phyloP scores from a whole-genome alignment of 2,888 invertebrate genomes.

The Nomada fucata region DNA sequence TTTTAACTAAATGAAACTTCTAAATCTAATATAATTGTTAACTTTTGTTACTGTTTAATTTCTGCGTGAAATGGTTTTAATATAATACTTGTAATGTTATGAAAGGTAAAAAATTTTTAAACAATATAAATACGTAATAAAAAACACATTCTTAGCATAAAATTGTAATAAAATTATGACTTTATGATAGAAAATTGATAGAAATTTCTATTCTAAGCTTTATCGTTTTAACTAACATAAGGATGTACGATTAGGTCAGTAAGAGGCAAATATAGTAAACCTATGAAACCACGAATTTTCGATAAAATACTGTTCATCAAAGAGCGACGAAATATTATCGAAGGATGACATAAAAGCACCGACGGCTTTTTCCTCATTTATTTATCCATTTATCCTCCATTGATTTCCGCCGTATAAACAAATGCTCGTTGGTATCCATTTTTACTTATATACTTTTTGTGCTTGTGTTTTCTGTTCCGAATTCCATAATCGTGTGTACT shows the following conservation, averaged over 20 bases:
- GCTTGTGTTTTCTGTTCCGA: slow-evolving; percentile 42
- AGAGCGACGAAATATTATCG: slow-evolving; percentile 32
- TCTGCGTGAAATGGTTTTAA: slow-evolving; percentile 1
- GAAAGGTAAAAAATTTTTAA: not conserved
- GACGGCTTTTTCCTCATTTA: slow-evolving; percentile 47
- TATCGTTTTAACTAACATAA: slow-evolving; percentile 11
- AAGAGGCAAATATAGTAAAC: slow-evolving; percentile 14
- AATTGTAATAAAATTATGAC: slow-evolving; percentile 5
- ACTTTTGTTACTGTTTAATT: not conserved
- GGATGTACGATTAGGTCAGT: slow-evolving; percentile 1
- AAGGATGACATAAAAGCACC: slow-evolving; percentile 51
- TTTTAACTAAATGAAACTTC: not conserved
- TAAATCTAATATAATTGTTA: slow-evolving; percentile 2
- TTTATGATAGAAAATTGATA: slow-evolving; percentile 20
- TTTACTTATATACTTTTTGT: slow-evolving; percentile 51
- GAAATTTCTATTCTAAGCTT: slow-evolving; percentile 21
- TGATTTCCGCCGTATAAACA: slow-evolving; percentile 51
- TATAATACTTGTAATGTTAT: not conserved
- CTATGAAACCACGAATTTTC: not conserved
- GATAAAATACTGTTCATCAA: slow-evolving; percentile 5
- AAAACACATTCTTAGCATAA: slow-evolving; percentile 2
- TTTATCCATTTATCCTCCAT: slow-evolving; percentile 55
- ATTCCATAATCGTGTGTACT: slow-evolving; percentile 45
- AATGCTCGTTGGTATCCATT: slow-evolving; percentile 57
- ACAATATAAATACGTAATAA: not conserved